These are phyloP conservation scores for Etheostoma nigrum DNA, from an alignment of 2,797 vertebrate species.

Conservation along the genomic window DNA sequence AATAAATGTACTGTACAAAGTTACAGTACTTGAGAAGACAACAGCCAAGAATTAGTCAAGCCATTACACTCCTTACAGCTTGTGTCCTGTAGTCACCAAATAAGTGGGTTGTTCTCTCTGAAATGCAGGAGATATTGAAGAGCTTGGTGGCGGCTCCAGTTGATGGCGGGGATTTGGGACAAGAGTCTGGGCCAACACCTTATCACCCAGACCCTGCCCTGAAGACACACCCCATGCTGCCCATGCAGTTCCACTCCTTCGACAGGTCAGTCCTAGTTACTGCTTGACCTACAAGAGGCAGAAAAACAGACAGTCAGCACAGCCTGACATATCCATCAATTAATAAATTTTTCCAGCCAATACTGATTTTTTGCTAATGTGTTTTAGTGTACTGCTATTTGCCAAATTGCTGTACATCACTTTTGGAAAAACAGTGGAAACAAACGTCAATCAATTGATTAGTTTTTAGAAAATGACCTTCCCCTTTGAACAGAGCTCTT, in stretches of 20 bases:
- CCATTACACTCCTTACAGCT: not conserved
- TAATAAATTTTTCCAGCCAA: not conserved
- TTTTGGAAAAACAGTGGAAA: constrained; percentile 4
- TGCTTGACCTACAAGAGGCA: constrained; percentile 4
- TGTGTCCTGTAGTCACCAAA: constrained; percentile 20
- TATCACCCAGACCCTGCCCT: constrained; percentile 93
- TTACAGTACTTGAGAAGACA: not conserved
- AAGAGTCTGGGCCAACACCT: constrained; percentile 90
- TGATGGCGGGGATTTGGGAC: constrained; percentile 92
- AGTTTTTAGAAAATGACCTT: not conserved
- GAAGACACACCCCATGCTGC: constrained; percentile 96
- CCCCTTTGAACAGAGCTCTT: not conserved
- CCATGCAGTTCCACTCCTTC: constrained; percentile 99
- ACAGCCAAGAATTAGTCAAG: not conserved
- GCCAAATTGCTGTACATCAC: constrained; percentile 16
- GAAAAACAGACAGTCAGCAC: constrained; percentile 8
- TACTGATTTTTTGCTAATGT: not conserved
- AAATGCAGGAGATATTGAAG: constrained; percentile 92
- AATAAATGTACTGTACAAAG: not conserved
- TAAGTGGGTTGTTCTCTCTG: not conserved
- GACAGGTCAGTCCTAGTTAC: constrained; percentile 87
- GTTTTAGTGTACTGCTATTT: not conserved
- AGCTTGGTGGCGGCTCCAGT: constrained; percentile 96
- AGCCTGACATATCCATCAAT: constrained; percentile 3
- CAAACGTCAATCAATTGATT: constrained; percentile 17